Percentiles rank a stretch among this genome's conserved stretches.
Evolutionary conservation across 2,113 vertebrate species (phyloP).

Genomic region (Dolichallabes microphthalmus): DNA sequence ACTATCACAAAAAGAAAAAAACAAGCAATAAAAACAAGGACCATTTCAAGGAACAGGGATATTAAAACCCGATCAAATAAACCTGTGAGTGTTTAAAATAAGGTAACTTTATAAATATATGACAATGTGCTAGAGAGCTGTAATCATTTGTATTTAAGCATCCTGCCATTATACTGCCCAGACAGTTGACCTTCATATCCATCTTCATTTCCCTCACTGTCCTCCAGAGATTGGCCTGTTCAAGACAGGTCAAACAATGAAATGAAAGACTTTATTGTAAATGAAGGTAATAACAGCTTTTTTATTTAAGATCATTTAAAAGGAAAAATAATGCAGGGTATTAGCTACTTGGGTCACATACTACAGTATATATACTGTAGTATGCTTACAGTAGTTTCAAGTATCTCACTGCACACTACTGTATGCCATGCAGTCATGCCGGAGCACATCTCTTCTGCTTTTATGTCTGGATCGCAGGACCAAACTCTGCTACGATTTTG

Average conservation of each 20-base stretch:
- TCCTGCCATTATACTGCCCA: conserved; percentile 34
- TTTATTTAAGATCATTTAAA: conserved; percentile 40
- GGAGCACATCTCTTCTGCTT: conserved; percentile 26
- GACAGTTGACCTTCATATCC: conserved; percentile 35
- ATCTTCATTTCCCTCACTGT: background rate
- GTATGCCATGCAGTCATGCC: conserved; percentile 34
- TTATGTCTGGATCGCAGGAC: conserved; percentile 59
- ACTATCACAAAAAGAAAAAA: background rate
- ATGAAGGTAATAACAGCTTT: conserved; percentile 28
- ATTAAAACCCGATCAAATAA: conserved; percentile 48
- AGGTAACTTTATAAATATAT: conserved; percentile 28
- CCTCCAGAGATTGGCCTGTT: conserved; percentile 25
- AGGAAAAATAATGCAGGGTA: conserved; percentile 43
- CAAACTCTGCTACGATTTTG: conserved; percentile 63
- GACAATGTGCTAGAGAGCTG: conserved; percentile 24
- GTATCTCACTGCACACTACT: conserved; percentile 38
- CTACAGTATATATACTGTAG: too few species aligned
- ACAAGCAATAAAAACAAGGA: background rate
- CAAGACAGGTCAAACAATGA: conserved; percentile 26
- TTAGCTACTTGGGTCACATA: conserved; percentile 44
- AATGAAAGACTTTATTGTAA: conserved; percentile 32
- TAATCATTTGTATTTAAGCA: conserved; percentile 40
- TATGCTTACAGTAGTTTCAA: conserved; percentile 56
- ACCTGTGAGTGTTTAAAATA: conserved; percentile 8
- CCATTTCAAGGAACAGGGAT: conserved; percentile 32